Percentiles rank a stretch among this genome's conserved stretches.
Evolutionary conservation across 2,888 invertebrate genomes (phyloP).

Genomic region (Cosmia trapezina): DNA sequence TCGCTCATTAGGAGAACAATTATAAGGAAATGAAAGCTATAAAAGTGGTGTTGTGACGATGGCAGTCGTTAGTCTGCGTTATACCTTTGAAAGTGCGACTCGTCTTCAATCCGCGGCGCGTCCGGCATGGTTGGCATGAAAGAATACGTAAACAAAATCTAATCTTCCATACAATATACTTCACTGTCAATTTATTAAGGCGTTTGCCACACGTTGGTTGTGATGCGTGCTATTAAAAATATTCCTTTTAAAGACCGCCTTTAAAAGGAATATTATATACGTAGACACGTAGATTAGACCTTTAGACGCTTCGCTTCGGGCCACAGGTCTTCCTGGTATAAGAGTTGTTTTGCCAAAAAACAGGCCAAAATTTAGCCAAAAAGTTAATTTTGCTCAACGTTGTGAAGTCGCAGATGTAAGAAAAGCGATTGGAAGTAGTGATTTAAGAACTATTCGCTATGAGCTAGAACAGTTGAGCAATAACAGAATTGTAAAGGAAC

Average conservation of each 20-base stretch:
- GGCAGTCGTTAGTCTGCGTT: neutral
- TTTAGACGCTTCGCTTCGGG: slow-evolving; percentile 88
- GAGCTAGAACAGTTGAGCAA: slow-evolving; percentile 29
- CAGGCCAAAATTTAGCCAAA: slow-evolving; percentile 81
- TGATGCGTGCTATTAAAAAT: slow-evolving; percentile 87
- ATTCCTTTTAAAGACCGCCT: slow-evolving; percentile 63
- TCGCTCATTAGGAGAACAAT: slow-evolving; percentile 5
- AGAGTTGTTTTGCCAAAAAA: slow-evolving; percentile 82
- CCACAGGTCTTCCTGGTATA: slow-evolving; percentile 84
- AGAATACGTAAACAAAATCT: slow-evolving; percentile 81
- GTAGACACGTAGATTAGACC: slow-evolving; percentile 88
- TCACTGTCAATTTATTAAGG: slow-evolving; percentile 88
- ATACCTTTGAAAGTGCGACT: slow-evolving; percentile 18
- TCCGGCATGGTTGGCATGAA: slow-evolving; percentile 85
- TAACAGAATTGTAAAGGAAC: slow-evolving; percentile 35
- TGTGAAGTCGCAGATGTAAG: slow-evolving; percentile 51
- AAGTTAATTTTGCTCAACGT: slow-evolving; percentile 65
- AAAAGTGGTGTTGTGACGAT: neutral
- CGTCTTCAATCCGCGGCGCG: slow-evolving; percentile 39
- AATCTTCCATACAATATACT: slow-evolving; percentile 82
- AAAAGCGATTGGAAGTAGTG: slow-evolving; percentile 3
- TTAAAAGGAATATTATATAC: slow-evolving; percentile 78
- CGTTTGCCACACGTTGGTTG: slow-evolving; percentile 89
- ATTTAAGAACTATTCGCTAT: slow-evolving; percentile 32
- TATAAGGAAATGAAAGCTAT: neutral